Conservation (phyloP, 2,113 vertebrate genomes). For the Crotalus viridis region DNA sequence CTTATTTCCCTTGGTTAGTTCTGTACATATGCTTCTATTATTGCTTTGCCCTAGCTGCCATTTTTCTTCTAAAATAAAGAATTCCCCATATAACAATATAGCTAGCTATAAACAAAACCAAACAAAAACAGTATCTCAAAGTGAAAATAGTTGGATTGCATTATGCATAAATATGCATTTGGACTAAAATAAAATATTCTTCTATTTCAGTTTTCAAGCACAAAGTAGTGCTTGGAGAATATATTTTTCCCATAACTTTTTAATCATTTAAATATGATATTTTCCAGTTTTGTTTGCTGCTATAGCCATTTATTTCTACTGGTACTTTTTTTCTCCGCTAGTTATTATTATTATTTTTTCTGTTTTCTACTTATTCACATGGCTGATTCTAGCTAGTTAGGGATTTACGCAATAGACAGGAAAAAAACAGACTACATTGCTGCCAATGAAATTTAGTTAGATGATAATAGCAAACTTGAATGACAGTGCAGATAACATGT, state of each 20-base stretch:
- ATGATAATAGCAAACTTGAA: neutral
- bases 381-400: neutral
- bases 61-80: slow-evolving; percentile 4
- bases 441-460: neutral
- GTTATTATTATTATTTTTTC: neutral
- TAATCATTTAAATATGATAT: neutral
- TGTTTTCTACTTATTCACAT: neutral
- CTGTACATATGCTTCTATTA: neutral
- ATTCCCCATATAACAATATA: neutral
- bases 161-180: neutral
- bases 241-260: neutral
- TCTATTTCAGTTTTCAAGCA: neutral
- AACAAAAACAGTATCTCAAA: neutral
- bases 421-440: neutral
- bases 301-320: neutral
- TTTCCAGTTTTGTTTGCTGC: neutral
- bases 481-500: neutral
- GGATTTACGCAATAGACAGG: neutral
- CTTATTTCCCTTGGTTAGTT: slow-evolving; percentile 11
- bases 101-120: neutral
- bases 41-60: neutral
- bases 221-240: neutral
- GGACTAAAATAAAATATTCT: neutral
- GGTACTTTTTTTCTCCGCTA: neutral
- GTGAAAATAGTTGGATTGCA: neutral